Base-by-base conservation (phyloP, 2,797 vertebrate species). In the Leptodactylus fallax region DNA sequence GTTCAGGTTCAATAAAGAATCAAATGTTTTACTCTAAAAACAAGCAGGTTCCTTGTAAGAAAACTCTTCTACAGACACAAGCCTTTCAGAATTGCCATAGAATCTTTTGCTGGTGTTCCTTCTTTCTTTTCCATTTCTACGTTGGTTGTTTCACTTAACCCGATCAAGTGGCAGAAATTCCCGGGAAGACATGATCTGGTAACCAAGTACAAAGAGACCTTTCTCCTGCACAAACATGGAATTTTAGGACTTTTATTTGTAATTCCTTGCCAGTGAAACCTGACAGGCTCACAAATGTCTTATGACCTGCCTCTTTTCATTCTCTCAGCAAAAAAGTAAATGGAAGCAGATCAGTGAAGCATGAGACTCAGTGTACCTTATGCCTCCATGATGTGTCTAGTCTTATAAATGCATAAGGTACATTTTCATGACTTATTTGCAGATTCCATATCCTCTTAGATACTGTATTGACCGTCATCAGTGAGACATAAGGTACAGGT, bases 131-230 rank as follows among this genome's bases (percentile, higher is more conserved):
- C 63, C 23, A 67, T 67, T 67, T 67, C 63, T 67, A 11, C 13
- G 23, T 25, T 3, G 23, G 23, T 67, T 23, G 63, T 67, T 25
- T 67, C 23, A 67, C 63, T 67, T 67, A 74, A 47, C 36, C 25
- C 0, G 55, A 79, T 79, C 55, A 79, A 79, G 56, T 79, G 55
- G 78, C 78, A 79, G 55, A 74, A 74, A 74, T 74, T 47, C 71
- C 71, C 8, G 9, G 17, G 36, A 60, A 21, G 25, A 56, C 19
- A 79, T 79, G 53, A 79, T 55, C 53, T 79, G 77, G 51, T 27
- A 14, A 19, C 23, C 23, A 14, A 58, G 53, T 58, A 79, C 78
- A 58, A 79, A 60, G 56, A 19, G 27, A 17, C 78, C 19, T 58
- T 79, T 79, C 78, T 58, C 56, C 78, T 60, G 25, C 0, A 55